These are phyloP conservation scores for Pararge aegeria DNA, from an alignment of 1,140 invertebrate genomes.

Conservation along the genomic window DNA sequence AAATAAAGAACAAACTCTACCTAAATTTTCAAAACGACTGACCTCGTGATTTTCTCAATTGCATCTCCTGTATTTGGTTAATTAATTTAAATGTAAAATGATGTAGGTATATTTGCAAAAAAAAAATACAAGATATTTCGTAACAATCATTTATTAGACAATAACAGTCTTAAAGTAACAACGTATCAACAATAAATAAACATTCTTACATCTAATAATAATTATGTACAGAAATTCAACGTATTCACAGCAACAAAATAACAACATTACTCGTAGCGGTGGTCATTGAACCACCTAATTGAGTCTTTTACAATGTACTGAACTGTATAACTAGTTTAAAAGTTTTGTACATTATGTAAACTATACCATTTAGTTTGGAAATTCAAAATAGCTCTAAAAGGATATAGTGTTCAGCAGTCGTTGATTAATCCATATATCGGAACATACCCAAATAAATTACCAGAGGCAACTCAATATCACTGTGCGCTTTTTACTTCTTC, in stretches of 20 bases:
- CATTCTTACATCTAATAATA: slow-evolving; percentile 48
- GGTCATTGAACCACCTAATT: slow-evolving; percentile 14
- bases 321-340: slow-evolving; percentile 34
- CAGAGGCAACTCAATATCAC: slow-evolving; percentile 35
- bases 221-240: slow-evolving; percentile 71
- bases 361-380: background rate
- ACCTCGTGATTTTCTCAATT: too few species aligned
- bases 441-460: slow-evolving; percentile 47
- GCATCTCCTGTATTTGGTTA: too few species aligned
- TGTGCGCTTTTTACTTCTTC: slow-evolving; percentile 31
- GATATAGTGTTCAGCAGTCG: background rate
- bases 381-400: slow-evolving; percentile 47
- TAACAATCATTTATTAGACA: slow-evolving; percentile 52
- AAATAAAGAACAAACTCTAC: too few species aligned
- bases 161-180: slow-evolving; percentile 51
- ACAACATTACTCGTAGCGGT: slow-evolving; percentile 6
- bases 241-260: slow-evolving; percentile 34
- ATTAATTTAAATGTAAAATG: too few species aligned
- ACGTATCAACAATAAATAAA: slow-evolving; percentile 64
- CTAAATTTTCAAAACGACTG: too few species aligned
- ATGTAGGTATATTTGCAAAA: too few species aligned
- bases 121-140: slow-evolving; percentile 15
- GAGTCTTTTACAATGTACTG: background rate
- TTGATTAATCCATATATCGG: slow-evolving; percentile 20
- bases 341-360: slow-evolving; percentile 34